phyloP scores from a whole-genome alignment of 2,113 vertebrate species.

The Lasiurus cinereus region DNA sequence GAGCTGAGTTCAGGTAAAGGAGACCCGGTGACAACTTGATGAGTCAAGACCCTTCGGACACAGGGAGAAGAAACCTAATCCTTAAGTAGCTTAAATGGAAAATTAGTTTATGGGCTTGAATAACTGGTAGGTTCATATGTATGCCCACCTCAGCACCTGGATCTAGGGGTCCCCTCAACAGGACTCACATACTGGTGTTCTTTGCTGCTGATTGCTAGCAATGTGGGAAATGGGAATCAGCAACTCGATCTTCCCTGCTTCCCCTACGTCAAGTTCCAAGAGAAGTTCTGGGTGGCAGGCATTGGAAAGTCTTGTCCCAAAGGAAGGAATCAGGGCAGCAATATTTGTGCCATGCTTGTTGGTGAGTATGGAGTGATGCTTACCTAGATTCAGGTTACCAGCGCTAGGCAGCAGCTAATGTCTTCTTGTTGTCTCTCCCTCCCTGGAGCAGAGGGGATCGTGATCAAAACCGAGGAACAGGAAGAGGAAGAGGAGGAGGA shows the following conservation, averaged over 20 bases:
- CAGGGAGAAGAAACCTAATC: background rate
- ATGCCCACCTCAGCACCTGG: background rate
- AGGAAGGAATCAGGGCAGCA: background rate
- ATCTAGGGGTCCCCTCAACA: accelerated
- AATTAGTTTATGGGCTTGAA: background rate
- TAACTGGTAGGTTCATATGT: accelerated
- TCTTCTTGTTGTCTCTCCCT: background rate
- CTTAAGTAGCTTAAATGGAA: background rate
- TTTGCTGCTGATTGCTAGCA: background rate
- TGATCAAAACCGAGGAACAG: constrained; percentile 83
- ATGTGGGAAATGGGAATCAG: background rate
- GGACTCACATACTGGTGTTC: accelerated
- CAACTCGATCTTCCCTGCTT: background rate
- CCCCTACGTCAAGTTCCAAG: background rate
- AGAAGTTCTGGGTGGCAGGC: background rate
- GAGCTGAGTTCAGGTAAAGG: background rate
- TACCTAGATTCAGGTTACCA: background rate
- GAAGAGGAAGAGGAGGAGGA: constrained; percentile 83
- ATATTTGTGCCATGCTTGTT: accelerated
- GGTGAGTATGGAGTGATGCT: background rate
- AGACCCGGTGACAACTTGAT: background rate
- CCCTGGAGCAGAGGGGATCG: constrained; percentile 79
- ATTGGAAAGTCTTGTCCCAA: background rate
- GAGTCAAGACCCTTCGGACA: background rate
- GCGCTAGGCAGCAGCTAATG: background rate